A percentile compares a stretch with the other conserved stretches of the same genome.
Conservation (phyloP, 2,113 vertebrate genomes). For the Axis porcinus region DNA sequence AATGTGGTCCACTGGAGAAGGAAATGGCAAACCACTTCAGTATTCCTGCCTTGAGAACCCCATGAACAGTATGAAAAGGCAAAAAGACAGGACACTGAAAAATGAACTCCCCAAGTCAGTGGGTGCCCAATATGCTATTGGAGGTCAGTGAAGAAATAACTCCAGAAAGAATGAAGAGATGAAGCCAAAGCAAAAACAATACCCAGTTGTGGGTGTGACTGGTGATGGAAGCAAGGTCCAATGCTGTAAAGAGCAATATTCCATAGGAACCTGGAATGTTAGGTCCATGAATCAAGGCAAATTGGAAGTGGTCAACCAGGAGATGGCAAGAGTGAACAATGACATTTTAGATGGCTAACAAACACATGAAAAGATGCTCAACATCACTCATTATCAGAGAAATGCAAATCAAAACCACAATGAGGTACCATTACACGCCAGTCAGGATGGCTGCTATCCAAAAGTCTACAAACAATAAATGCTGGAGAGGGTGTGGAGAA, state of each 20-base stretch:
- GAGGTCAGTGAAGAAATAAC: not conserved
- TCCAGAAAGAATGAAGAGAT: not conserved
- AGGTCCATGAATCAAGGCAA: not conserved
- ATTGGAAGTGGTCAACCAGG: not conserved
- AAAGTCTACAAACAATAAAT: too few species aligned
- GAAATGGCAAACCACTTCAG: not conserved
- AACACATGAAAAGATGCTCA: too few species aligned
- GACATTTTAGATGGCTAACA: too few species aligned
- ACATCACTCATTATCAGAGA: too few species aligned
- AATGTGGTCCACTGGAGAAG: not conserved
- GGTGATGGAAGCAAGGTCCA: not conserved
- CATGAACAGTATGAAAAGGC: not conserved
- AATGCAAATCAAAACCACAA: too few species aligned
- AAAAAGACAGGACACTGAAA: not conserved
- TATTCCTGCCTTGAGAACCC: not conserved
- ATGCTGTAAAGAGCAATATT: not conserved
- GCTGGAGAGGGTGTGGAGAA: too few species aligned
- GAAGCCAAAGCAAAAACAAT: not conserved
- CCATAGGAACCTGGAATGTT: not conserved
- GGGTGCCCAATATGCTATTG: not conserved
- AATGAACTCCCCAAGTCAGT: not conserved
- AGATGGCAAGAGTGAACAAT: not conserved
- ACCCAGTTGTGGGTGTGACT: not conserved
- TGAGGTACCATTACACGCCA: too few species aligned
- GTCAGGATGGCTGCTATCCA: too few species aligned